Conservation (phyloP, 2,113 vertebrate species). For the Nesogale talazaci region DNA sequence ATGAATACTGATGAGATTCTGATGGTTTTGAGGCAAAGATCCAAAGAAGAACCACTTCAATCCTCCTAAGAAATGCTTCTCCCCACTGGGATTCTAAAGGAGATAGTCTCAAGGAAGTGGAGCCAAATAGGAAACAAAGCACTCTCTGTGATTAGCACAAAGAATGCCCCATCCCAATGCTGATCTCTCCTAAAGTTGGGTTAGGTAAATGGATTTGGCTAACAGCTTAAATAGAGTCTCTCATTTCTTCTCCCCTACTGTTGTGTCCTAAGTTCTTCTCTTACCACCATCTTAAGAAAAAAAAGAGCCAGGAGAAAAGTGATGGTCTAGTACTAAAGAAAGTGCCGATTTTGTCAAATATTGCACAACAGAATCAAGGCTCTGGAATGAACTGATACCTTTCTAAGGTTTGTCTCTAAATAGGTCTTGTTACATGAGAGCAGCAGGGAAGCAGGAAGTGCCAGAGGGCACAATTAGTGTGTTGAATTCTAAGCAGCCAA, state of each 20-base stretch:
- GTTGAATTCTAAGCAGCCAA: neutral
- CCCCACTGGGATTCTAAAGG: neutral
- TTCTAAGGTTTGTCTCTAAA: neutral
- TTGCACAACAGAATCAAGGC: neutral
- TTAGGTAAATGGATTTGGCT: neutral
- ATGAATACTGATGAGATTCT: conserved; percentile 33
- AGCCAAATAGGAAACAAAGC: conserved; percentile 2
- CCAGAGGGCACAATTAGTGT: neutral
- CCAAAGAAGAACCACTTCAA: conserved; percentile 27
- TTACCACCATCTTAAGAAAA: neutral
- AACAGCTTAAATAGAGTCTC: neutral
- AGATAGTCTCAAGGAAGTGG: neutral
- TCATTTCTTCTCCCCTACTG: neutral
- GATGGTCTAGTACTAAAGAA: neutral
- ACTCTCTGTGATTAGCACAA: neutral
- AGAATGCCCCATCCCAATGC: neutral
- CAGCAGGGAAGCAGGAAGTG: neutral
- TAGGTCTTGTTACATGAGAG: accelerated
- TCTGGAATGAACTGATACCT: neutral
- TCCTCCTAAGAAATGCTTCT: conserved; percentile 34
- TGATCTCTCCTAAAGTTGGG: neutral
- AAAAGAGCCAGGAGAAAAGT: neutral
- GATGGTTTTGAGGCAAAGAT: conserved; percentile 19
- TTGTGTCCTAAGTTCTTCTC: neutral
- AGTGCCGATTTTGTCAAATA: neutral